phyloP scores from a whole-genome alignment of 1,140 invertebrate species.

The Lanistes nyassanus region DNA sequence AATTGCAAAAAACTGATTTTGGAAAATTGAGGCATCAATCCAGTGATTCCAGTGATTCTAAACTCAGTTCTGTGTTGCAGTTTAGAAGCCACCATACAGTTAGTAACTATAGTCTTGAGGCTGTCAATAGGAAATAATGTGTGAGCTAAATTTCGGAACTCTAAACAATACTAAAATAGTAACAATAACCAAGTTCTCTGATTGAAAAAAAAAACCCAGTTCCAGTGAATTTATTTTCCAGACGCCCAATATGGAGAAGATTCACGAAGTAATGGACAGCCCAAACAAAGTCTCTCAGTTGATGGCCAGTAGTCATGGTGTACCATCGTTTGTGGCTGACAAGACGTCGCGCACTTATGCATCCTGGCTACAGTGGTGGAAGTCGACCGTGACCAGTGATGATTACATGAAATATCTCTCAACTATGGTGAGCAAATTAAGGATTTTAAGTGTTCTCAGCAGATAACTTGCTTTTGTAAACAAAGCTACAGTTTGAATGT shows the following conservation, averaged over 20 bases:
- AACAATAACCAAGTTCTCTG: neutral
- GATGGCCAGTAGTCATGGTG: constrained; percentile 39
- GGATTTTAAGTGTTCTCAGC: neutral
- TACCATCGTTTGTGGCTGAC: constrained; percentile 56
- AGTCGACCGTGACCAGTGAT: constrained; percentile 61
- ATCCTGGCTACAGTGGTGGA: constrained; percentile 66
- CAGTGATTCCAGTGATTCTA: too few relatives aligned
- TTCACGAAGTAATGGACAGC: constrained; percentile 50
- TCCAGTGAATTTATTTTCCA: constrained; percentile 20
- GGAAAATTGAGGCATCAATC: too few relatives aligned
- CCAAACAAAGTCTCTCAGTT: constrained; percentile 50
- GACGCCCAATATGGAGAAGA: constrained; percentile 54
- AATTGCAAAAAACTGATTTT: too few relatives aligned
- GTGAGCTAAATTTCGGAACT: too few relatives aligned
- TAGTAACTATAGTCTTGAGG: too few relatives aligned
- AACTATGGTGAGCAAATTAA: constrained; percentile 52
- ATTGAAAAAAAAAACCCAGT: neutral
- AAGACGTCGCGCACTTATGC: constrained; percentile 59
- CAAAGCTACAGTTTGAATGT: neutral
- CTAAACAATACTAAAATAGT: too few relatives aligned
- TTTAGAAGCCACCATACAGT: too few relatives aligned
- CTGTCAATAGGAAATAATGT: neutral
- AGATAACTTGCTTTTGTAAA: neutral
- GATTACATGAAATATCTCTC: constrained; percentile 67
- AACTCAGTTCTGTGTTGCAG: too few relatives aligned